phyloP scores from a whole-genome alignment of 35 echinoderm and acorn worm species.

The Apostichopus japonicus region DNA sequence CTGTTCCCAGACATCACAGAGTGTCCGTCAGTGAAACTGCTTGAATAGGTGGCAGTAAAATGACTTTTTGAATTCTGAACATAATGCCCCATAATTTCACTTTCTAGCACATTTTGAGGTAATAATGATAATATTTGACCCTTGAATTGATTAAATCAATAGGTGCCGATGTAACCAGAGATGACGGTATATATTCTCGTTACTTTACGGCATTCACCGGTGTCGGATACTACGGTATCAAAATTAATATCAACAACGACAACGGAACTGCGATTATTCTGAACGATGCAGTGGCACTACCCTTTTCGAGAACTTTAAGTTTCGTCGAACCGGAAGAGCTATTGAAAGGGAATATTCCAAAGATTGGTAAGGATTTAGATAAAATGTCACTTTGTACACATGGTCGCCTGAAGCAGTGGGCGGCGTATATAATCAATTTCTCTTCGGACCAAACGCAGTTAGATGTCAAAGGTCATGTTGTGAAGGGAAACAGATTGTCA shows the following conservation, averaged over 20 bases:
- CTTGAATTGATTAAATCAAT: too few relatives aligned
- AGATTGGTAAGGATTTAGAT: constrained; percentile 26
- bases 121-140: too few relatives aligned
- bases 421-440: too few relatives aligned
- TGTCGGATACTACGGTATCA: constrained; percentile 69
- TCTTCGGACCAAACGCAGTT: too few relatives aligned
- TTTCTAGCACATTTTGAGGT: neutral
- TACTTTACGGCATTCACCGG: constrained; percentile 64
- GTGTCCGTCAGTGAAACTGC: too few relatives aligned
- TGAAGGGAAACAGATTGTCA: too few relatives aligned
- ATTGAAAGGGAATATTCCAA: constrained; percentile 37
- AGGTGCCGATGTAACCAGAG: constrained; percentile 69
- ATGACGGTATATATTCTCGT: constrained; percentile 75
- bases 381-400: too few relatives aligned
- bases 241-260: constrained; percentile 56
- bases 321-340: constrained; percentile 43
- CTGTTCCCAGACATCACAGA: too few relatives aligned
- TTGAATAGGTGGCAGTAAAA: too few relatives aligned
- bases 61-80: neutral
- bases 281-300: neutral
- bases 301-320: constrained; percentile 30
- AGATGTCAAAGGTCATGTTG: too few relatives aligned
- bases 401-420: too few relatives aligned
- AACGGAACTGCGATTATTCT: constrained; percentile 8
- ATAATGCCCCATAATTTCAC: neutral